Conservation (phyloP, 1,140 invertebrate genomes). For the Choristoneura fumiferana region DNA sequence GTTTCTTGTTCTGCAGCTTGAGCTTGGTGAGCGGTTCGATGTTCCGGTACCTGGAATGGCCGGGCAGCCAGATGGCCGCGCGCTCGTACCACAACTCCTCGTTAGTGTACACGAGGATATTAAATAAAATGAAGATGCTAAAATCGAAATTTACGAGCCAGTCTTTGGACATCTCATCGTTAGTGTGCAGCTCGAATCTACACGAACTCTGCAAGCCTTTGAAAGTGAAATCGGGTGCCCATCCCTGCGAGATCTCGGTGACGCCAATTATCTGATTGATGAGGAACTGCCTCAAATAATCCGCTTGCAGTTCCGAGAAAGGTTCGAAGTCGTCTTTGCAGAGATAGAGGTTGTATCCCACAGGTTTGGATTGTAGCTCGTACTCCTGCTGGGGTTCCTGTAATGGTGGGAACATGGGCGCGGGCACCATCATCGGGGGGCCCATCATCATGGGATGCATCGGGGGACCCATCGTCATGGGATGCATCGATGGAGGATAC, state of each 20-base stretch:
- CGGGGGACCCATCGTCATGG: neutral
- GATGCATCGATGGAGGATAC: no score
- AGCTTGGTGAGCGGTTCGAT: constrained; percentile 57
- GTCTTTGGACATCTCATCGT: constrained; percentile 43
- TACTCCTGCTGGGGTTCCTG: neutral
- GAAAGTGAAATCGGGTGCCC: constrained; percentile 61
- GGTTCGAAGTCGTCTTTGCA: constrained; percentile 61
- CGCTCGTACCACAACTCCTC: constrained; percentile 66
- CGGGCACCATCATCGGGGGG: constrained; percentile 23
- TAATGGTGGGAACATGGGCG: constrained; percentile 18
- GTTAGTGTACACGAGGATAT: constrained; percentile 56
- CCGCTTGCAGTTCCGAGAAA: constrained; percentile 39
- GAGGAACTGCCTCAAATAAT: constrained; percentile 47
- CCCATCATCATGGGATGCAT: neutral
- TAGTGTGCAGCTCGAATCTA: constrained; percentile 52
- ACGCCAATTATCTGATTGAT: constrained; percentile 46
- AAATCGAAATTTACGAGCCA: constrained; percentile 63
- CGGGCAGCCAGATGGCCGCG: constrained; percentile 68
- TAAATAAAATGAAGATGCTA: constrained; percentile 41
- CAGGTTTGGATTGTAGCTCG: neutral
- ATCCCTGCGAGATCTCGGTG: constrained; percentile 37
- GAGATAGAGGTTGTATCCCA: constrained; percentile 43
- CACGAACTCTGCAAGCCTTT: constrained; percentile 50
- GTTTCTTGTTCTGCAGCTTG: constrained; percentile 55
- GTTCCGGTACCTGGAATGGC: constrained; percentile 53